phyloP scores from a whole-genome alignment of 2,113 vertebrate genomes.

The Pterocles burchelli region DNA sequence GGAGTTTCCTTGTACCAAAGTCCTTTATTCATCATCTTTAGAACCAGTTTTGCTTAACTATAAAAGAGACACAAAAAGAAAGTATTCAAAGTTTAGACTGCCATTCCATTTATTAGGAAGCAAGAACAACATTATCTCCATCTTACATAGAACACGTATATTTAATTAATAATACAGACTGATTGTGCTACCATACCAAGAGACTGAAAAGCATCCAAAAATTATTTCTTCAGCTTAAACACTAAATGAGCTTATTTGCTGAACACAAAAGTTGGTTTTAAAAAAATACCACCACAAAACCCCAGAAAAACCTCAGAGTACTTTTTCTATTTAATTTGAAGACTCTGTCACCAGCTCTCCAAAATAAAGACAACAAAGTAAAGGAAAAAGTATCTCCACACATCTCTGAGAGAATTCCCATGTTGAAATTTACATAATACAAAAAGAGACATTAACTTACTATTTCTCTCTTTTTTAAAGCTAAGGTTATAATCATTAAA shows the following conservation, averaged over 20 bases:
- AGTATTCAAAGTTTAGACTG: slow-evolving; percentile 41
- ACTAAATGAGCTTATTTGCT: neutral
- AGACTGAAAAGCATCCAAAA: neutral
- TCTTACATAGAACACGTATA: slow-evolving; percentile 1
- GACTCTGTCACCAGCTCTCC: neutral
- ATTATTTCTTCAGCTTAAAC: neutral
- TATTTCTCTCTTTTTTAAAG: neutral
- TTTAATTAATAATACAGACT: neutral
- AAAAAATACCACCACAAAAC: neutral
- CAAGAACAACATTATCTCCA: slow-evolving; percentile 16
- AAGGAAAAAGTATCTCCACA: neutral
- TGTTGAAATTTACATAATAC: neutral
- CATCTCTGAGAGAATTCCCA: neutral
- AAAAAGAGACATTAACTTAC: neutral
- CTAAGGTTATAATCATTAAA: neutral
- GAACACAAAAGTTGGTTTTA: neutral
- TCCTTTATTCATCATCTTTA: slow-evolving; percentile 87
- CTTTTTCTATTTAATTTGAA: neutral
- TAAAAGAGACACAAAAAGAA: slow-evolving; percentile 69
- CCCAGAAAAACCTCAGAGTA: neutral
- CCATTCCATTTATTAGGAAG: slow-evolving; percentile 43
- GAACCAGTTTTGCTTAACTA: slow-evolving; percentile 96
- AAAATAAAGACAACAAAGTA: neutral
- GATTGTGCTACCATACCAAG: neutral
- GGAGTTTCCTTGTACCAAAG: slow-evolving; percentile 52